Base-by-base conservation (phyloP, 2,888 invertebrate genomes). In the Pelosia muscerda region DNA sequence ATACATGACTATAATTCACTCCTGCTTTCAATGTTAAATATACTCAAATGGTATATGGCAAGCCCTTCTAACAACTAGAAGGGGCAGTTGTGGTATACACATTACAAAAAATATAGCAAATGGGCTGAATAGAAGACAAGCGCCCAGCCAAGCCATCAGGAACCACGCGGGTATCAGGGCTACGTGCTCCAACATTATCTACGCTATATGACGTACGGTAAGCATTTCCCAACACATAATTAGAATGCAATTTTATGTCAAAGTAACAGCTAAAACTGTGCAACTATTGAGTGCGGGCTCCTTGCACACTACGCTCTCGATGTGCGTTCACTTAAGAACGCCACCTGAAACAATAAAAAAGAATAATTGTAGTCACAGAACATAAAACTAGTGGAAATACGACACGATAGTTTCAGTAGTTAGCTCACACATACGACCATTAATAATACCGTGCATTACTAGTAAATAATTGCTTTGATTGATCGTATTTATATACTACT, bases 81-180 rank as follows among this genome's bases (percentile, higher is more conserved):
- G 95, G 69, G 97, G 97, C 84, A 97, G 90, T 85, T 97, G 96
- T 66, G 97, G 97, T 78, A 97, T 90, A 85, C 96, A 96, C 71
- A 97, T 92, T 75, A 96, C 95, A 85, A 96, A 95, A 81, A 97
- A 95, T 81, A 97, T 91, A 73, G 96, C 95, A 80, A 96, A 92
- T 54, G 97, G 97, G 78, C 97, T 96, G 82, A 97, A 96, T 68
- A 97, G 87, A 69, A 97, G 90, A 81, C 96, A 94, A 66, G 96
- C 92, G 68, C 95, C 95, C 71, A 96, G 93, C 96, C 97, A 97
- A 75, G 95, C 95, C 84, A 96, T 91, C 72, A 96, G 84, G 81
- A 96, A 92, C 96, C 96, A 96, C 81, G 95, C 89, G 60, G 96
- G 95, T 71, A 95, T 75, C 13, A 92, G 82, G 42, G 89, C 88